Evolutionary conservation across 2,113 vertebrate genomes (phyloP).

Genomic region (Pseudonaja textilis): DNA sequence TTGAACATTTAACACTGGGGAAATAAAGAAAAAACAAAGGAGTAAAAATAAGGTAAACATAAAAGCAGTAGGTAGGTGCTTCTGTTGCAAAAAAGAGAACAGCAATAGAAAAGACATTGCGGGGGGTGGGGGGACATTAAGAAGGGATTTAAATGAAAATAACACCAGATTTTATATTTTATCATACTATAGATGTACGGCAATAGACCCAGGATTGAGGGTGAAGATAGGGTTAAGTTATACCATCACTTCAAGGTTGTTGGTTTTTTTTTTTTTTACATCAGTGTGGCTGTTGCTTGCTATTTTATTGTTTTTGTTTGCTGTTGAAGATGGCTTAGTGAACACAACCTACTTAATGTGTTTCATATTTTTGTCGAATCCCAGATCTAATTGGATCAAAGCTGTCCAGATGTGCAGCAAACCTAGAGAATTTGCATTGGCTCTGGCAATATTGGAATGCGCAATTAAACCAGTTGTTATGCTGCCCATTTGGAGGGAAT

Average conservation of each 20-base stretch:
- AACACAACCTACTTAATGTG: background rate
- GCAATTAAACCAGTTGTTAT: slow-evolving; percentile 98
- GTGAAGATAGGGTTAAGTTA: background rate
- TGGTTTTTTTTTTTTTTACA: background rate
- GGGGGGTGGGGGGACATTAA: background rate
- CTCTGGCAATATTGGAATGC: slow-evolving; percentile 95
- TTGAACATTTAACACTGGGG: background rate
- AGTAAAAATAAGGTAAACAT: background rate
- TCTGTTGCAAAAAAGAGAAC: background rate
- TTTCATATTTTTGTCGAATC: slow-evolving; percentile 31
- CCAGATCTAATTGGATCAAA: slow-evolving; percentile 97
- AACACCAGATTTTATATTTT: background rate
- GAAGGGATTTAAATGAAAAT: background rate
- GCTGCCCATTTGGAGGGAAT: slow-evolving; percentile 94
- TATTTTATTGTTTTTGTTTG: background rate
- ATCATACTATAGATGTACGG: background rate
- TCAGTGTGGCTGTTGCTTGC: background rate
- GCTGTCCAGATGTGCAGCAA: slow-evolving; percentile 99
- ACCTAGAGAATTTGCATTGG: slow-evolving; percentile 94
- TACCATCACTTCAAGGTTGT: background rate
- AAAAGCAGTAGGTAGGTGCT: background rate
- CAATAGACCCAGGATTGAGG: background rate
- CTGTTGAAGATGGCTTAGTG: background rate
- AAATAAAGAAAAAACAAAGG: background rate
- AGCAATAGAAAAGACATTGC: background rate